Evolutionary conservation across 1,140 invertebrate species (phyloP).

Genomic region (Habropoda laboriosa): DNA sequence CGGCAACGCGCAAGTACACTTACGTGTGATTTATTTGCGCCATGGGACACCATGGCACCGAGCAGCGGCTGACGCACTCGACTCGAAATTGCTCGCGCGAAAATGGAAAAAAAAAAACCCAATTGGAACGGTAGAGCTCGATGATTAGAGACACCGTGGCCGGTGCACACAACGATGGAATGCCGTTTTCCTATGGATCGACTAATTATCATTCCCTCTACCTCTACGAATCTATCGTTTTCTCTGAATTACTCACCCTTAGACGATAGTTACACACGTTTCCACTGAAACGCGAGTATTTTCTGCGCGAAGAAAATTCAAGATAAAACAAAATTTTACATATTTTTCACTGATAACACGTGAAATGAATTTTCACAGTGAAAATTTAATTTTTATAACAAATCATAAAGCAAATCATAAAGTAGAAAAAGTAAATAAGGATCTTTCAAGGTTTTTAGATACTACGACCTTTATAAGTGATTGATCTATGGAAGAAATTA

Average conservation of each 20-base stretch:
- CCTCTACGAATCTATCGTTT: neutral
- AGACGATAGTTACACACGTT: too few relatives aligned
- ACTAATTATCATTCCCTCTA: slow-evolving; percentile 3
- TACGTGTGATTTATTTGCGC: slow-evolving; percentile 51
- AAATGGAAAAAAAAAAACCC: slow-evolving; percentile 63
- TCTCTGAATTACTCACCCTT: neutral
- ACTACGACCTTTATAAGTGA: too few relatives aligned
- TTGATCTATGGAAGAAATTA: too few relatives aligned
- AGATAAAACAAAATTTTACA: too few relatives aligned
- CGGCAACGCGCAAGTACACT: slow-evolving; percentile 27
- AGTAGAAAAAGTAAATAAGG: too few relatives aligned
- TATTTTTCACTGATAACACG: too few relatives aligned
- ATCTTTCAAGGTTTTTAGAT: too few relatives aligned
- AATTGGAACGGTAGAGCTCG: slow-evolving; percentile 17
- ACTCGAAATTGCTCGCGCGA: slow-evolving; percentile 62
- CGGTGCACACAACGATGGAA: neutral
- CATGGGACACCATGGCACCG: slow-evolving; percentile 50
- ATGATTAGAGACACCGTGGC: slow-evolving; percentile 41
- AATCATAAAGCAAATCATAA: too few relatives aligned
- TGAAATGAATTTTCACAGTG: too few relatives aligned
- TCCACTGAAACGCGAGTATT: too few relatives aligned
- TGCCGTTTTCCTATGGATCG: neutral
- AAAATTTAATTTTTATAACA: too few relatives aligned
- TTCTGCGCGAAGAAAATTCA: too few relatives aligned
- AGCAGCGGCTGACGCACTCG: slow-evolving; percentile 37